Percentiles rank a stretch among this genome's conserved stretches.
Evolutionary conservation across 2,888 invertebrate species (phyloP).

Genomic region (Calameuta pallipes): DNA sequence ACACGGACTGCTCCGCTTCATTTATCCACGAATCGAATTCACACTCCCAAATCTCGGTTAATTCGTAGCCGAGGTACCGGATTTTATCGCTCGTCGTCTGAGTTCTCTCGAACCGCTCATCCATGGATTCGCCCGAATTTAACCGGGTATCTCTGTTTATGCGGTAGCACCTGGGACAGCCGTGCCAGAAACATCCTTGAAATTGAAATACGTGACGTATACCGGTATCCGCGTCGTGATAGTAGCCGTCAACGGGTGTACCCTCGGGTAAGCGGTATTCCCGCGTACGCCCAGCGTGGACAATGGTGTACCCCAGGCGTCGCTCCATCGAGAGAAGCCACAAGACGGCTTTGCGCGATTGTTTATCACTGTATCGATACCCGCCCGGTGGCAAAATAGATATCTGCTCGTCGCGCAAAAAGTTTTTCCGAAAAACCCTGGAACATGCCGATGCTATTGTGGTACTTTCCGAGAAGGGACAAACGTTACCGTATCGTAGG

Average conservation of each 20-base stretch:
- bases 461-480: too few relatives aligned
- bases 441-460: too few relatives aligned
- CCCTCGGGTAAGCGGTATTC: slow-evolving; percentile 25
- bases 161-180: slow-evolving; percentile 17
- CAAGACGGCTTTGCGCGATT: too few relatives aligned
- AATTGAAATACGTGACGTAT: slow-evolving; percentile 25
- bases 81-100: slow-evolving; percentile 6
- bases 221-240: slow-evolving; percentile 7
- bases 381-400: too few relatives aligned
- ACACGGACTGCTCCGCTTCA: not conserved
- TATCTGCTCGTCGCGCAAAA: too few relatives aligned
- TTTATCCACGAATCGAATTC: slow-evolving; percentile 6
- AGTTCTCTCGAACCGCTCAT: slow-evolving; percentile 18
- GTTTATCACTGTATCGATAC: too few relatives aligned
- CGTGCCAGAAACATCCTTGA: slow-evolving; percentile 30
- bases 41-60: slow-evolving; percentile 28
- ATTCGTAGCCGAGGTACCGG: not conserved
- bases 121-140: slow-evolving; percentile 13
- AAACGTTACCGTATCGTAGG: too few relatives aligned
- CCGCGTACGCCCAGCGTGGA: slow-evolving; percentile 29
- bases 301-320: slow-evolving; percentile 24
- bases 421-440: too few relatives aligned
- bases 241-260: slow-evolving; percentile 27
- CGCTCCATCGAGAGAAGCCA: slow-evolving; percentile 20
- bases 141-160: slow-evolving; percentile 8